Evolutionary conservation across 2,797 vertebrate species (phyloP), one percentile per base, ranked within the genome.

Genomic region (Allobates femoralis): DNA sequence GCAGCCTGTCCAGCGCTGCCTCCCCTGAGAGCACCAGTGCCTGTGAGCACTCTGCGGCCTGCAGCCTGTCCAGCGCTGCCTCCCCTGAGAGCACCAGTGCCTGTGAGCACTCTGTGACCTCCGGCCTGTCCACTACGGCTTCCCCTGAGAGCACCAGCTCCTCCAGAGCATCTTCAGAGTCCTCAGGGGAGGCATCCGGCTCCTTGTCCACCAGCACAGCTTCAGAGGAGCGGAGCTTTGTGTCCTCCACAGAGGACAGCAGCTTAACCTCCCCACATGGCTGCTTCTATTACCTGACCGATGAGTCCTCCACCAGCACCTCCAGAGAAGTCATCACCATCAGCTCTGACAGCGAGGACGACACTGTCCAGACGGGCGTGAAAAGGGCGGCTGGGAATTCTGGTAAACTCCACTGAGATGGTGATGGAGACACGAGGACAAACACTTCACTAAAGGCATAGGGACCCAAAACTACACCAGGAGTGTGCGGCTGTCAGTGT

Each of bases 241-340:
- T 2, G 41, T n/a, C 46, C 15, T 77, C 62, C 0, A 8, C 74
- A 18, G 67, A 88, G 3, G 88, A 89, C 73, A 85, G 88, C 89
- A 88, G 85, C 79, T 19, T 79, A 12, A 84, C 58, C 84, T 88
- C 87, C 8, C 87, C 76, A 18, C 88, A 90, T 55, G 89, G 92
- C 81, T 91, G 87, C 80, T 92, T 90, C 89, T 93, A 91, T 86
- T 90, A 91, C 81, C 74, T 89, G 2, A 67, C 89, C 5, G 91
- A 91, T 0, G 71, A 50, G 11, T 88, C 83, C 6, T 90, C 89
- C 0, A 81, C 86, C 3, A 67, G 88, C 62, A 89, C 89, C 51
- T 55, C 84, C n/a, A 51, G 85, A 11, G 86, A 87, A 1, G 28
- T 74, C 37, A 84, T 87, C 4, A 75, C 66, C 56, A 80, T 87